Evolutionary conservation across 2,113 vertebrate genomes (phyloP).

Genomic region (Ornithorhynchus anatinus): DNA sequence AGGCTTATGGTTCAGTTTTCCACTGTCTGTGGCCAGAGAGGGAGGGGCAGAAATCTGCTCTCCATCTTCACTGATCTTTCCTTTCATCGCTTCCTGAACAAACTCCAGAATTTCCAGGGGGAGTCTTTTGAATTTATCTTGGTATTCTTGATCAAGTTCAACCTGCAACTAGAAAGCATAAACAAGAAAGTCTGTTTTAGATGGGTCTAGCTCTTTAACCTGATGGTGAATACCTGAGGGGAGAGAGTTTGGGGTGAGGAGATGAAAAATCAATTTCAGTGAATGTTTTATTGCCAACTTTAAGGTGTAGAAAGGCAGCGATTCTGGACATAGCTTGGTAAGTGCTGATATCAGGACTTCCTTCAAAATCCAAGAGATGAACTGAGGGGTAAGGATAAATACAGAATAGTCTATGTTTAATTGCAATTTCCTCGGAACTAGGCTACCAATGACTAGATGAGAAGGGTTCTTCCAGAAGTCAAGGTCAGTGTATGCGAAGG

Average conservation of each 20-base stretch:
- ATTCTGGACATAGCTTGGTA: too few species aligned
- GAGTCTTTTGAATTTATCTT: slow-evolving; percentile 96
- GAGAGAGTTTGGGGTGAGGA: neutral
- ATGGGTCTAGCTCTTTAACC: neutral
- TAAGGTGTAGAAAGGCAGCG: too few species aligned
- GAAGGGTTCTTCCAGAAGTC: too few species aligned
- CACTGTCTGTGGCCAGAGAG: slow-evolving; percentile 70
- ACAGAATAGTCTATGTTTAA: too few species aligned
- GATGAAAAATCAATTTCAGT: neutral
- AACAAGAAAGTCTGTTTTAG: slow-evolving; percentile 48
- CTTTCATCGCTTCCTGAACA: slow-evolving; percentile 94
- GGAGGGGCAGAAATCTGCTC: slow-evolving; percentile 72
- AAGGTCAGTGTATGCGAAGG: too few species aligned
- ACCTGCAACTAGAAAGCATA: slow-evolving; percentile 83
- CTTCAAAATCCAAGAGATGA: too few species aligned
- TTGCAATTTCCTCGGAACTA: too few species aligned
- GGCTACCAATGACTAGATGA: too few species aligned
- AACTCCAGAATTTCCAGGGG: slow-evolving; percentile 98
- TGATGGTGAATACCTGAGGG: neutral
- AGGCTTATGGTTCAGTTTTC: slow-evolving; percentile 83
- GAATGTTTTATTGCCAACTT: too few species aligned
- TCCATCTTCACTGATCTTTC: slow-evolving; percentile 80
- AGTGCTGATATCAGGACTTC: too few species aligned
- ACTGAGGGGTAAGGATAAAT: too few species aligned
- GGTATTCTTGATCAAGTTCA: slow-evolving; percentile 96